Conservation (phyloP, 2,113 vertebrate species). For the Megalops atlanticus region DNA sequence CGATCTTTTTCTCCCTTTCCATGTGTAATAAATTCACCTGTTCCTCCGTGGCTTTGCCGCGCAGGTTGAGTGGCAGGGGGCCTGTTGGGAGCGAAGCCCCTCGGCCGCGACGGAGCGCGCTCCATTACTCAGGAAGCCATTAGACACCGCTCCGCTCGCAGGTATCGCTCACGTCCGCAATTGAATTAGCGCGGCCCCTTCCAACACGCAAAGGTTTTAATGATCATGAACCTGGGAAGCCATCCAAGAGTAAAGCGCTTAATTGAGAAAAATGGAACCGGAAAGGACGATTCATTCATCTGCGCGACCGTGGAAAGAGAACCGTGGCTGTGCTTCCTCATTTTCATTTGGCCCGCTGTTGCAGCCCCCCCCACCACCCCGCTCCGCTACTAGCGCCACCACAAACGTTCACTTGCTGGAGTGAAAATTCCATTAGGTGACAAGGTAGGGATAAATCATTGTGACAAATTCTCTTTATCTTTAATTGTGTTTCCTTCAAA, state of each 20-base stretch:
- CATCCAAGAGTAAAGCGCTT: conserved; percentile 61
- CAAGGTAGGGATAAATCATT: conserved; percentile 63
- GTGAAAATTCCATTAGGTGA: conserved; percentile 66
- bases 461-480: conserved; percentile 61
- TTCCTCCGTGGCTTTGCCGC: neutral
- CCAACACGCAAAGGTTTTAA: conserved; percentile 61
- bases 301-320: conserved; percentile 39
- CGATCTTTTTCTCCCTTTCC: neutral
- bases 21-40: neutral
- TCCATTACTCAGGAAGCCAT: conserved; percentile 11
- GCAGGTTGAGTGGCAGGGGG: neutral
- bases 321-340: conserved; percentile 36
- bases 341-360: conserved; percentile 45
- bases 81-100: too few relatives aligned
- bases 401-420: conserved; percentile 38
- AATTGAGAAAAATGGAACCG: conserved; percentile 70
- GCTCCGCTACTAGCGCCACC: conserved; percentile 26
- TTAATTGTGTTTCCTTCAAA: conserved; percentile 64
- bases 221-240: conserved; percentile 63
- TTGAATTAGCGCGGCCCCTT: conserved; percentile 36
- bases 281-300: conserved; percentile 61
- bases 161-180: neutral
- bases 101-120: neutral
- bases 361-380: neutral
- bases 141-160: conserved; percentile 17